Evolutionary conservation across 2,888 invertebrate species (phyloP).

Genomic region (Drosophila lutescens): DNA sequence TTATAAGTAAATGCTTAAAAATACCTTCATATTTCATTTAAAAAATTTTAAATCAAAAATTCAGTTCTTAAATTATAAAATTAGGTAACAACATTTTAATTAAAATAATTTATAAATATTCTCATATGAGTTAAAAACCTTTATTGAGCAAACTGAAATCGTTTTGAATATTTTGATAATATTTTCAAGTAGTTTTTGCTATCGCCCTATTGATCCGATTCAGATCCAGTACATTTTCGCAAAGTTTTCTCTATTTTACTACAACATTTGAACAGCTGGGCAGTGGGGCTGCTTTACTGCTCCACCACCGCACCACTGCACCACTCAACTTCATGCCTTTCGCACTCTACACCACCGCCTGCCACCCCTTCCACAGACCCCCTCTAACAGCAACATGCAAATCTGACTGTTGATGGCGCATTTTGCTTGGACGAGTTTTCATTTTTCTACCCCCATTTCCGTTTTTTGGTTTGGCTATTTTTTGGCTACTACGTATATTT

Average conservation of each 20-base stretch:
- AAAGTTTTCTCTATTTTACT: slow-evolving; percentile 5
- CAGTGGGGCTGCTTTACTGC: slow-evolving; percentile 11
- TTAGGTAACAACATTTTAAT: no score
- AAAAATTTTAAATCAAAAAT: no score
- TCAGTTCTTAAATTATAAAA: no score
- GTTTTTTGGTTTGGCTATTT: slow-evolving; percentile 18
- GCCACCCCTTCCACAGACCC: slow-evolving; percentile 1
- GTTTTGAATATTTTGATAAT: no score
- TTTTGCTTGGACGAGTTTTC: slow-evolving; percentile 57
- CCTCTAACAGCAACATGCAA: slow-evolving; percentile 72
- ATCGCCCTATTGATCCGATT: no score
- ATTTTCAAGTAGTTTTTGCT: no score
- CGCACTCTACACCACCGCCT: slow-evolving; percentile 9
- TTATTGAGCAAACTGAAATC: no score
- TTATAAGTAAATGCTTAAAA: no score
- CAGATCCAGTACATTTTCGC: no score
- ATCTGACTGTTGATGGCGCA: slow-evolving; percentile 75
- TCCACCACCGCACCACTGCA: slow-evolving; percentile 8
- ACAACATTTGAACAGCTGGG: slow-evolving; percentile 40
- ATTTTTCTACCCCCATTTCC: slow-evolving; percentile 31
- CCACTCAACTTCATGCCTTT: slow-evolving; percentile 32
- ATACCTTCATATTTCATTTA: no score
- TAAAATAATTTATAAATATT: no score
- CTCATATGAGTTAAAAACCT: no score
- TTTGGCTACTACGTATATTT: slow-evolving; percentile 12